A percentile compares a stretch with the other conserved stretches of the same genome.
phyloP scores from a whole-genome alignment of 2,113 vertebrate genomes.

The Phocoena phocoena region DNA sequence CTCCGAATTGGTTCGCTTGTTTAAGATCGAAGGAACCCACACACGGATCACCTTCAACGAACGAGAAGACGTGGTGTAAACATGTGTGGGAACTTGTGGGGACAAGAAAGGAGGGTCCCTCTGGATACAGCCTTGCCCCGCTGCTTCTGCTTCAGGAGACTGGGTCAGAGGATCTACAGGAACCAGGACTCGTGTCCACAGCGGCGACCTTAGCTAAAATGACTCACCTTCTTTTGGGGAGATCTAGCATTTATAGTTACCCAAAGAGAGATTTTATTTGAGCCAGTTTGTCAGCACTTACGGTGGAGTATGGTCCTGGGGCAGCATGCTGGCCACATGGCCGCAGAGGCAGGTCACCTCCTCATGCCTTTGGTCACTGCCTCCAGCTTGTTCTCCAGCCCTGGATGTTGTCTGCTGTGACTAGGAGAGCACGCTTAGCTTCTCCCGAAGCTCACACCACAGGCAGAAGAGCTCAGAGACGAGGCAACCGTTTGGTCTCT shows the following conservation, averaged over 20 bases:
- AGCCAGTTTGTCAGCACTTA: neutral
- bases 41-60: neutral
- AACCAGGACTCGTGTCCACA: neutral
- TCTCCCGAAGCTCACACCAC: neutral
- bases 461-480: neutral
- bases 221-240: neutral
- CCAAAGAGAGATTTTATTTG: neutral
- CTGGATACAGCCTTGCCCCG: neutral
- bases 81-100: neutral
- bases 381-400: neutral
- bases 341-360: neutral
- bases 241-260: neutral
- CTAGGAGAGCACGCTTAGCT: neutral
- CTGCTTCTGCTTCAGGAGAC: neutral
- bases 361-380: neutral
- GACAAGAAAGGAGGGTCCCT: neutral
- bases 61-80: neutral
- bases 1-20: neutral
- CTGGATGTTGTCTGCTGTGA: neutral
- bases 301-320: too few species aligned
- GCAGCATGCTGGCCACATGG: neutral
- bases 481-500: neutral
- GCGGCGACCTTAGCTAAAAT: neutral
- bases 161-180: neutral
- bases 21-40: neutral